Evolutionary conservation across 2,113 vertebrate genomes (phyloP), one percentile per base, ranked within the genome.

Genomic region (Nerophis lumbriciformis): DNA sequence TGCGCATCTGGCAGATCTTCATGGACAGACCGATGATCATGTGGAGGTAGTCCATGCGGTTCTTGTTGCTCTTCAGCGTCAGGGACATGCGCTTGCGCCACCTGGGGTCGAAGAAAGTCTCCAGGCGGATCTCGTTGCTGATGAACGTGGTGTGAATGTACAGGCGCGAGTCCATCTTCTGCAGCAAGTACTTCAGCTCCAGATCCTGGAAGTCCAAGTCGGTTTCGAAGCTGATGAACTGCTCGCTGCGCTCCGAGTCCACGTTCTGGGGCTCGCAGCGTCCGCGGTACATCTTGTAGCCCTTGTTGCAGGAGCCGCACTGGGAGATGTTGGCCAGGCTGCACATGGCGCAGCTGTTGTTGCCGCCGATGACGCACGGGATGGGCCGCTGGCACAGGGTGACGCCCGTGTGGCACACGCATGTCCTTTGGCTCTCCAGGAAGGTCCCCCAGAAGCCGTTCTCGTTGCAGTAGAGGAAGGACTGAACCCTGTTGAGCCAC

Each of bases 311-410:
- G 6, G 97, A 98, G 81, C 97, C 97, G 0, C 97, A 99, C 75
- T 97, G 94, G 0, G 97, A 98, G 84, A 98, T 98, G 92, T 99
- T 98, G 78, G 96, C 94, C 71, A 98, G 88, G 78, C 97, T 99
- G 89, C 97, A 99, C 97, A 99, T 99, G 87, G 97, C 97, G n/a
- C 97, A 99, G 87, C 96, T 99, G 90, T 98, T 97, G 92, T 99
- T 99, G 61, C 96, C 95, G 0, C 97, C 97, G 0, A 99, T 99
- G 85, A 96, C 90, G 75, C 97, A 99, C 1, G 97, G 97, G 73
- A 99, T 96, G 52, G 97, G 94, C 19, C 97, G 92, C 86, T 98
- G 97, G 84, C 97, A 99, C 65, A 99, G 86, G 1, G 91, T 97
- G 80, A 92, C 93, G 50, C 96, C 95, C 0, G 95, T 94, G 7